Base-by-base conservation (phyloP, 1,140 invertebrate genomes). In the Limonius californicus region DNA sequence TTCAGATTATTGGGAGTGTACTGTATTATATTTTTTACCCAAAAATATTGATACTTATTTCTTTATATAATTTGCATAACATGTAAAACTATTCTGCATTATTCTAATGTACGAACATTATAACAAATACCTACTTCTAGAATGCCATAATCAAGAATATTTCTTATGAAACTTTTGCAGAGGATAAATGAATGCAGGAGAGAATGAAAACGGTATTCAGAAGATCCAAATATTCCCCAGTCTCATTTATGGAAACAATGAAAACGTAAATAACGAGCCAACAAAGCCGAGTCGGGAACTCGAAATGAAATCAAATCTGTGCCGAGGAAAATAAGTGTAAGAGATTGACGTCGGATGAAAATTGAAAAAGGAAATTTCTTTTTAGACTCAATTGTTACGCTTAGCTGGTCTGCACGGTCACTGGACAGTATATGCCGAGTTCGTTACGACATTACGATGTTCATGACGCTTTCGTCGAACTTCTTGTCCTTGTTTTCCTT, bases 321-420 rank as follows among this genome's bases (percentile, higher is more conserved):
- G 65, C 68, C 68, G 66, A 70, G 70, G 71, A 74, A 74, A 74
- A 75, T 75, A 75, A 72, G 72, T 70, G 68, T 72, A 73, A 75
- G 68, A 70, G 69, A 75, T 73, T 72, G 72, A 71, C 70, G 67
- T 66, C 65, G 67, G 68, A 73, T 70, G 70, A 74, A 76, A 74
- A 76, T 74, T 76, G 73, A 74, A 76, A 74, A 72, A 73, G 74
- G 73, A 75, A 76, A 76, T 76, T 74, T 74, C 70, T 74, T 74
- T 74, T 71, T 60, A 70, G 68, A 74, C 69, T 72, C 69, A 61
- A 75, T 76, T 74, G 71, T 75, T 70, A 72, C 74, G 68, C 67
- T 57, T 66, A 58, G 71, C 68, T 69, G 69, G 67, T 54, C 68
- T 53, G 60, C 60, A 70, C 67, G 68, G 70, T 66, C 59, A 67